phyloP scores from a whole-genome alignment of 2,113 vertebrate genomes.

The Smithornis capensis region DNA sequence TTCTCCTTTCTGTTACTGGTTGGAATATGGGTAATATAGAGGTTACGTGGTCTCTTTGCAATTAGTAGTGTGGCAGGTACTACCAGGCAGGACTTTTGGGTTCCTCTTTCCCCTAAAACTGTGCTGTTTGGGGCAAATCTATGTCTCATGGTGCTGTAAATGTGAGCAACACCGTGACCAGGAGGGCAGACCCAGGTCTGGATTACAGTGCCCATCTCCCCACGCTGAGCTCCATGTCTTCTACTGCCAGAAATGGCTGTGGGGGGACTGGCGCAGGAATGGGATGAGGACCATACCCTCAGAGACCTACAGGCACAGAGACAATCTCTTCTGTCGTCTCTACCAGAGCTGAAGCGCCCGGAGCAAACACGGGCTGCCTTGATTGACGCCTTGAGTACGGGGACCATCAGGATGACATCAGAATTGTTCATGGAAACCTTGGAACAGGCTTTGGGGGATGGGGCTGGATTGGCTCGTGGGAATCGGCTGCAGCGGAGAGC shows the following conservation, averaged over 20 bases:
- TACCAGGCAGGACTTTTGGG: not conserved
- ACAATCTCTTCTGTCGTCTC: not conserved
- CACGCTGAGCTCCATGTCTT: rapidly evolving
- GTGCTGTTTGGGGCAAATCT: rapidly evolving
- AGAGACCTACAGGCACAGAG: not conserved
- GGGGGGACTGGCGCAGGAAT: rapidly evolving
- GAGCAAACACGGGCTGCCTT: rapidly evolving
- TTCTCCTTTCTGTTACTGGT: not conserved
- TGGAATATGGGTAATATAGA: not conserved
- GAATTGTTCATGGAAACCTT: not conserved
- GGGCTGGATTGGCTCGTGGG: not conserved
- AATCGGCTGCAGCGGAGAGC: not conserved
- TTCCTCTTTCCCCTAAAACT: not conserved
- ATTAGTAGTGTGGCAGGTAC: rapidly evolving
- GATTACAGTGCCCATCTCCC: rapidly evolving
- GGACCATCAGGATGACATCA: not conserved
- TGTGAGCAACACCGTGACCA: rapidly evolving
- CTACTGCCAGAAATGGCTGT: not conserved
- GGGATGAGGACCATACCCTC: rapidly evolving
- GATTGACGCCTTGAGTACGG: too few relatives aligned
- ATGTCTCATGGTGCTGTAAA: rapidly evolving
- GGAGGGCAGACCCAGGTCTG: not conserved
- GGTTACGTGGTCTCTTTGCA: not conserved
- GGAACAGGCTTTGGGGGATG: not conserved
- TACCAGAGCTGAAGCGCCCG: rapidly evolving